Conservation (phyloP, 2,113 vertebrate species). For the Lepisosteus osseus region DNA sequence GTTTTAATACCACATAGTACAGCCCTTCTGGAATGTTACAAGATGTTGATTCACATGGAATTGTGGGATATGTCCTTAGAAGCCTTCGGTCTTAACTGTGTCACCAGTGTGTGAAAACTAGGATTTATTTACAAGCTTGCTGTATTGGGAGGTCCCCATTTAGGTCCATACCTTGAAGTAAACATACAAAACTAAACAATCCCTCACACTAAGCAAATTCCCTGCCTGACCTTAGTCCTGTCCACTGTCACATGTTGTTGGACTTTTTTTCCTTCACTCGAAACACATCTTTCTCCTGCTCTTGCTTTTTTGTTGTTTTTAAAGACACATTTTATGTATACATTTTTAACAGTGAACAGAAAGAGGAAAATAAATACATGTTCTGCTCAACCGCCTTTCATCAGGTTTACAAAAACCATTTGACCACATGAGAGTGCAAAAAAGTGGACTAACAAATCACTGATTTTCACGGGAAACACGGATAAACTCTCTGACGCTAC, state of each 20-base stretch:
- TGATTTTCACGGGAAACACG: no score
- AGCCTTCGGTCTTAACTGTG: constrained; percentile 17
- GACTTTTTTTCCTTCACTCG: neutral
- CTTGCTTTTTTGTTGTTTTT: no score
- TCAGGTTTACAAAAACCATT: no score
- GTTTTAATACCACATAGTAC: constrained; percentile 30
- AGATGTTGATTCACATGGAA: constrained; percentile 56
- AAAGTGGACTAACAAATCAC: no score
- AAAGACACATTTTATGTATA: no score
- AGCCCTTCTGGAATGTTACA: constrained; percentile 55
- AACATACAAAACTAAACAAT: constrained; percentile 49
- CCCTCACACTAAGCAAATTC: constrained; percentile 6
- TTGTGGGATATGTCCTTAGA: constrained; percentile 44
- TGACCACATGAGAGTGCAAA: no score
- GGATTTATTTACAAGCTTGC: constrained; percentile 39
- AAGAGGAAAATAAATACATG: no score
- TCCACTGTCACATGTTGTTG: neutral
- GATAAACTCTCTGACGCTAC: no score
- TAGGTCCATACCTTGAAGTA: constrained; percentile 38
- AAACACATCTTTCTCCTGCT: no score
- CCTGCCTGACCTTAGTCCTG: neutral
- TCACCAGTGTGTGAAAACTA: constrained; percentile 43
- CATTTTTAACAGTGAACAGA: no score
- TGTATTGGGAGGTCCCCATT: constrained; percentile 32
- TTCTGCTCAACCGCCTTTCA: no score